A percentile compares a stretch with the other conserved stretches of the same genome.
These are phyloP conservation scores for Probaryconus sp. DNA, from an alignment of 1,140 invertebrate genomes.

Conservation along the genomic window DNA sequence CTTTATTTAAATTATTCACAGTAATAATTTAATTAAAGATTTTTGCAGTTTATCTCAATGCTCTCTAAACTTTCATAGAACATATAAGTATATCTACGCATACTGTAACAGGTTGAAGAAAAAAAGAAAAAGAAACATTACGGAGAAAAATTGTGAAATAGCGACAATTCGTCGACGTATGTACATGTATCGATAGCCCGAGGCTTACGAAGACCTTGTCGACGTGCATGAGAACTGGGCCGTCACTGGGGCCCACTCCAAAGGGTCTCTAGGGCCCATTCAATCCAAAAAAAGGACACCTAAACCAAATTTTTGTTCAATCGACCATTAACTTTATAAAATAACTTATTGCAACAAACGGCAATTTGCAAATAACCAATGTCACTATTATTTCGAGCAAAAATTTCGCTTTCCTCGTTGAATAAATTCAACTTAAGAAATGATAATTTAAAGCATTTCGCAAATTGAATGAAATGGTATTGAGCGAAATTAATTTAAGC, in stretches of 20 bases:
- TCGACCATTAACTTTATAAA: constrained; percentile 1
- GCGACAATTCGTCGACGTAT: constrained; percentile 64
- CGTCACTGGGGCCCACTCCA: constrained; percentile 63
- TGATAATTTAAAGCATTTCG: too few relatives aligned
- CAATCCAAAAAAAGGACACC: constrained; percentile 55
- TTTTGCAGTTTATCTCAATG: neutral
- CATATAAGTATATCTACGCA: constrained; percentile 30
- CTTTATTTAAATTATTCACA: too few relatives aligned
- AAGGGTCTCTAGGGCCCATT: constrained; percentile 51
- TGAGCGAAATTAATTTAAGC: too few relatives aligned
- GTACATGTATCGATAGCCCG: constrained; percentile 66
- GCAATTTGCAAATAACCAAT: too few relatives aligned
- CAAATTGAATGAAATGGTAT: too few relatives aligned
- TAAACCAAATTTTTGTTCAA: constrained; percentile 6
- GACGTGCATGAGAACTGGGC: constrained; percentile 76
- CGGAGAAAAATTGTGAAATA: constrained; percentile 68
- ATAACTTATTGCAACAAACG: neutral
- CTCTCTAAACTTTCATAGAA: constrained; percentile 36
- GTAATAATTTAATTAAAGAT: neutral
- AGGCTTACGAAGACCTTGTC: constrained; percentile 72
- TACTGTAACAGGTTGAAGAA: constrained; percentile 52
- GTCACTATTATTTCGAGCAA: neutral
- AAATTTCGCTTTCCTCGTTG: too few relatives aligned
- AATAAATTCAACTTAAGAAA: too few relatives aligned
- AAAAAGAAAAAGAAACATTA: constrained; percentile 62